Conservation (phyloP, 2,888 invertebrate genomes). For the Platypus cylindrus region DNA sequence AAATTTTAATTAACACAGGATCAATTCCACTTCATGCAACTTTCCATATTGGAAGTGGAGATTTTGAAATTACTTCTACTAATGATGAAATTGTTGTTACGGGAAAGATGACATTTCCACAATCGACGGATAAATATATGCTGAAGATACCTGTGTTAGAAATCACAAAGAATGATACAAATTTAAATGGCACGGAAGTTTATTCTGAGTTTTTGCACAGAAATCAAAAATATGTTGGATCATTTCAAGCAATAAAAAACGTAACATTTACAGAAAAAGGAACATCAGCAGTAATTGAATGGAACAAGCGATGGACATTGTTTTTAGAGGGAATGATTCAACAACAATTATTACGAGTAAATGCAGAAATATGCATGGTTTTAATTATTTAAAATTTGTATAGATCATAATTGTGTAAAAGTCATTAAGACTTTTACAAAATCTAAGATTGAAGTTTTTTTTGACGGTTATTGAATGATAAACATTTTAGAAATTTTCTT, state of each 20-base stretch:
- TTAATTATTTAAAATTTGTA: too few relatives aligned
- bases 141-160: conserved; percentile 36
- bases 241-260: conserved; percentile 27
- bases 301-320: conserved; percentile 63
- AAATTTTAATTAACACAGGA: too few relatives aligned
- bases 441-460: too few relatives aligned
- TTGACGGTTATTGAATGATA: too few relatives aligned
- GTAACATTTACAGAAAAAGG: conserved; percentile 30
- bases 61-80: conserved; percentile 32
- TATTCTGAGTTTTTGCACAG: conserved; percentile 58
- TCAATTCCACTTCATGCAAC: conserved; percentile 33
- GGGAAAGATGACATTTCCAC: conserved; percentile 50
- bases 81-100: conserved; percentile 56
- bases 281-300: conserved; percentile 23
- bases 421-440: too few relatives aligned
- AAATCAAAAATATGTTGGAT: conserved; percentile 44
- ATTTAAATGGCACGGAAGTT: conserved; percentile 49
- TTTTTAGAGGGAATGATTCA: conserved; percentile 87
- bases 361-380: too few relatives aligned
- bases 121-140: conserved; percentile 43
- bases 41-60: conserved; percentile 33
- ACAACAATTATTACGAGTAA: conserved; percentile 48
- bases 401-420: too few relatives aligned
- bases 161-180: conserved; percentile 35
- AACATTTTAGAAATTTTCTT: too few relatives aligned